phyloP scores from a whole-genome alignment of 2,888 invertebrate species.

The Ernsta delagoae region DNA sequence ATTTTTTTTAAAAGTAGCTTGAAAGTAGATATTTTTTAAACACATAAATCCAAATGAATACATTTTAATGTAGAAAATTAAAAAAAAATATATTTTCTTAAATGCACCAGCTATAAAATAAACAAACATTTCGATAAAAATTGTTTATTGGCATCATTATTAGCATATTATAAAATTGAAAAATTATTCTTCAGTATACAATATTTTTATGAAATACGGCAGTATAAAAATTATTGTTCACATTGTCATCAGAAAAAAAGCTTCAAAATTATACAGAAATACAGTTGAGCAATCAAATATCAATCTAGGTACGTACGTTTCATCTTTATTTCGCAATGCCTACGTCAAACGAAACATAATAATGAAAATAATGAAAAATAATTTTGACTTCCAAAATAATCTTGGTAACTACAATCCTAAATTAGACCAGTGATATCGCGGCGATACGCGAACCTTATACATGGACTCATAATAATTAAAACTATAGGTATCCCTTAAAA shows the following conservation, averaged over 20 bases:
- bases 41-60: no score
- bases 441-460: constrained; percentile 53
- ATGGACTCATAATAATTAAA: constrained; percentile 48
- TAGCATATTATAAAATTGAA: constrained; percentile 75
- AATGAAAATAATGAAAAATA: constrained; percentile 38
- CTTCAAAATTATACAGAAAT: constrained; percentile 47
- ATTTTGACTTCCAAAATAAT: constrained; percentile 50
- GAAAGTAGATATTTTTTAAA: no score
- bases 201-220: constrained; percentile 56
- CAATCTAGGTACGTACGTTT: constrained; percentile 46
- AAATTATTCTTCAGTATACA: constrained; percentile 55
- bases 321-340: constrained; percentile 33
- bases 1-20: no score
- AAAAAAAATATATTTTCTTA: no score
- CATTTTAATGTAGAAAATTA: no score
- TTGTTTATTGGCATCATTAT: constrained; percentile 69
- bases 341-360: constrained; percentile 31
- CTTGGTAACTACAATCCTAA: constrained; percentile 68
- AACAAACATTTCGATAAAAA: constrained; percentile 77
- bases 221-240: constrained; percentile 69
- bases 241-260: constrained; percentile 45
- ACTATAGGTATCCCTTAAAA: constrained; percentile 48
- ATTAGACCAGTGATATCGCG: constrained; percentile 55
- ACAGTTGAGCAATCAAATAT: constrained; percentile 72
- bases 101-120: constrained; percentile 42